Evolutionary conservation across 2,888 invertebrate genomes (phyloP).

Genomic region (Anarsia innoxiella): DNA sequence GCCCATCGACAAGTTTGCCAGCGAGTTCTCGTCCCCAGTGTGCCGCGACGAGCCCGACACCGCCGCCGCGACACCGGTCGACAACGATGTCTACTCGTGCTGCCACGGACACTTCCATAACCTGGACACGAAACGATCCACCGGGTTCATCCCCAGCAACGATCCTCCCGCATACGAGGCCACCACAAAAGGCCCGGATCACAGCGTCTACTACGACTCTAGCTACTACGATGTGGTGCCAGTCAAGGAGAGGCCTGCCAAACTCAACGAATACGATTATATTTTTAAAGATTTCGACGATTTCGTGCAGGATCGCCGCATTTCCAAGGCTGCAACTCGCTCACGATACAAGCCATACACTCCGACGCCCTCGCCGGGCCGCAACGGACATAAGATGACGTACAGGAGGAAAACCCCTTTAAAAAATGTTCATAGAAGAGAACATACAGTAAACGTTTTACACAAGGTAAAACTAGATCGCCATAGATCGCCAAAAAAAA

Average conservation of each 20-base stretch:
- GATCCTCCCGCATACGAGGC: background rate
- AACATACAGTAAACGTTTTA: constrained; percentile 1
- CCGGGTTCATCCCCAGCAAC: constrained; percentile 3
- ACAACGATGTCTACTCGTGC: constrained; percentile 49
- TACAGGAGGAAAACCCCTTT: constrained; percentile 4
- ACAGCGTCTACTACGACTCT: constrained; percentile 41
- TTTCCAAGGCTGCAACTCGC: too few relatives aligned
- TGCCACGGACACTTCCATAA: constrained; percentile 45
- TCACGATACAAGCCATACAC: constrained; percentile 19
- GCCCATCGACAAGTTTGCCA: constrained; percentile 13
- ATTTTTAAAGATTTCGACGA: background rate
- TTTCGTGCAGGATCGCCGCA: too few relatives aligned
- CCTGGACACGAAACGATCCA: constrained; percentile 28
- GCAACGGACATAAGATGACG: background rate
- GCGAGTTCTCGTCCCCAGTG: constrained; percentile 46
- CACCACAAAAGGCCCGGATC: background rate
- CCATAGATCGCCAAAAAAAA: too few relatives aligned
- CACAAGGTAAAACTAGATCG: constrained; percentile 3
- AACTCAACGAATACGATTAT: too few relatives aligned
- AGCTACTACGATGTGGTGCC: constrained; percentile 53
- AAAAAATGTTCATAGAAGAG: background rate
- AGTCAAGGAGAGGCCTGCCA: constrained; percentile 44
- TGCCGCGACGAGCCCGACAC: constrained; percentile 34
- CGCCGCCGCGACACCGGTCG: constrained; percentile 17
- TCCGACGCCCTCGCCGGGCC: constrained; percentile 7